Base-by-base conservation (phyloP, 2,797 vertebrate genomes). In the Cyprinella venusta region DNA sequence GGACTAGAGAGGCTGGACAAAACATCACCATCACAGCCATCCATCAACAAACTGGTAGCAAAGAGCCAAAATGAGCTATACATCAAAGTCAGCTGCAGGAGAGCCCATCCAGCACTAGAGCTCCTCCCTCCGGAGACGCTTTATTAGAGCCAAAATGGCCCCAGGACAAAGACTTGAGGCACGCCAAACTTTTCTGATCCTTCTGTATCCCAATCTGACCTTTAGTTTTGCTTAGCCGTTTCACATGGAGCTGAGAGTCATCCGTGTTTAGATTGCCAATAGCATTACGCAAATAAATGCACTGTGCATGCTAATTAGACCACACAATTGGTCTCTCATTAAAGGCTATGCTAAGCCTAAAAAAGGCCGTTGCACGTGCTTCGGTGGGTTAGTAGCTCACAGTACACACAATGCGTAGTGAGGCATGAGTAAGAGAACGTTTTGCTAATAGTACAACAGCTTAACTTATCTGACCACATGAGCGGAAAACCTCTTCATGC, bases 21-120 rank as follows among this genome's bases (percentile, higher is more conserved):
- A 79, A 90, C 92, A 92, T 95, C 92, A 93, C 94, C 67, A 94
- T 89, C 84, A 93, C 93, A 91, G 93, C 93, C 93, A 95, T 96
- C 95, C 93, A 95, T 96, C 96, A 96, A 91, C 0, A 63, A 48
- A 19, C 63, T 81, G 45, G 84, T 83, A 87, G 85, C 77, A 85
- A 87, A 90, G 84, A 80, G 85, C 84, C 85, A 50, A 83, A 88
- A 79, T 92, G 89, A 92, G 92, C 93, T 92, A 96, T 95, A 94
- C 94, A 96, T 96, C 95, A 94, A 88, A 80, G 90, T 91, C 92
- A 91, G 91, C 92, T 76, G 26, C 79, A 72, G 63, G 91, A 91
- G 90, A 91, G 68, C 79, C 91, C 90, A 91, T 92, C 93, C 86
- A 79, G 79, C n/a, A 76, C 78, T 38, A 63, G 26, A 65, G 72